Evolutionary conservation across 2,797 vertebrate genomes (phyloP), one percentile per base, ranked within the genome.

Genomic region (Nyctalus aviator): DNA sequence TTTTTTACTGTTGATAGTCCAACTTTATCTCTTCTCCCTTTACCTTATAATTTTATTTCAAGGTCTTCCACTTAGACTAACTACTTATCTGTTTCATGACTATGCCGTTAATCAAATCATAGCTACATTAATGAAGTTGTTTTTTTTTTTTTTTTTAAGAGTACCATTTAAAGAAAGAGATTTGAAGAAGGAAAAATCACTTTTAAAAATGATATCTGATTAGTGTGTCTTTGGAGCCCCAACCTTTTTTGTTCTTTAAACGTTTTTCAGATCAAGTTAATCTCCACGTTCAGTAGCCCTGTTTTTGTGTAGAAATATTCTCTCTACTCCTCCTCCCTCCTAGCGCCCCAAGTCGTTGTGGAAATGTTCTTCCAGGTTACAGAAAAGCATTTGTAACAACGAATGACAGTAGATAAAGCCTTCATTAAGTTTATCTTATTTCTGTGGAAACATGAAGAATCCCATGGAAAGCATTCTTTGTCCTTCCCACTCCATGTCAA

Each of bases 31-130:
- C 18, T 68, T 68, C 5, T 23, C 25, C 41, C 7, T 93, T 91
- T 48, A 55, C 18, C 25, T 92, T 73, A n/a, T 68, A 44, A 44
- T 86, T 77, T 90, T 92, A 79, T 92, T 93, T 88, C 68, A 86
- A 73, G 27, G 69, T 92, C 23, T 72, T 77, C 23, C 21, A 55
- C 8, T 59, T 75, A 79, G 21, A 35, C 14, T 90, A 59, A 77
- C 57, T 77, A 27, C 79, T 69, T 62, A 46, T 50, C 41, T 77
- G 17, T 84, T 79, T 76, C 53, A 53, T 84, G 59, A 84, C 23
- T 72, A 17, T 76, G 6, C 32, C 62, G 25, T 72, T 82, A 55
- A 75, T 86, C 37, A 79, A 88, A 59, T 81, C n/a, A 76, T 4
- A 37, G 5, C 8, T 86, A 27, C 76, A 84, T 84, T 90, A 68